phyloP scores from a whole-genome alignment of 2,797 vertebrate species.

The Gambelia wislizenii region DNA sequence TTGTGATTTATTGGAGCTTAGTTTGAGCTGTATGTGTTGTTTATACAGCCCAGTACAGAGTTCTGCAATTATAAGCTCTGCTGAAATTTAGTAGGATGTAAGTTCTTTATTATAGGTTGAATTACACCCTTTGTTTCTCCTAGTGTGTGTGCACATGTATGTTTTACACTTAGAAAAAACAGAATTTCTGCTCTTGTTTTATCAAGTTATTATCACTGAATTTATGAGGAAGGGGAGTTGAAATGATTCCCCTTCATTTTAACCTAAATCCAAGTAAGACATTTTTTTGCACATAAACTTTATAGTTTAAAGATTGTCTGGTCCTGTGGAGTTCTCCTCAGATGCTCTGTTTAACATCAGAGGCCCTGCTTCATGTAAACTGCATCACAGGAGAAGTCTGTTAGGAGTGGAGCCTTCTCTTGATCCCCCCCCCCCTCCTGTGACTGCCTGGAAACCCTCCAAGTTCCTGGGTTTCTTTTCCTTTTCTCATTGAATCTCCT shows the following conservation, averaged over 20 bases:
- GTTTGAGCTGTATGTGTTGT: background rate
- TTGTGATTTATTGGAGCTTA: background rate
- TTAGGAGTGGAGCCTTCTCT: background rate
- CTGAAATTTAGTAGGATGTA: background rate
- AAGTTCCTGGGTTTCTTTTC: background rate
- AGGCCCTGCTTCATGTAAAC: background rate
- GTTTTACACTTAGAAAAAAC: background rate
- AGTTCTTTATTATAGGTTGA: background rate
- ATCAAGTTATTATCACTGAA: background rate
- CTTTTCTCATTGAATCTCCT: slow-evolving; percentile 1
- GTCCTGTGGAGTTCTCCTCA: background rate
- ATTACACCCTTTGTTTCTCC: background rate
- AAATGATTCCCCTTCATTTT: background rate
- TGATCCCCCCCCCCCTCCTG: slow-evolving; percentile 9
- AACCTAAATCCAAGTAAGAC: background rate
- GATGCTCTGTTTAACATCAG: background rate
- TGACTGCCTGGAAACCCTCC: background rate
- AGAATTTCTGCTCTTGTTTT: background rate
- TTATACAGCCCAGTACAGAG: background rate
- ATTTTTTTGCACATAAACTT: background rate
- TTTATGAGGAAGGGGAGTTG: background rate
- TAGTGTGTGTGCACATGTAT: background rate
- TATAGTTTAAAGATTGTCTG: background rate
- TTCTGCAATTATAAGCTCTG: background rate
- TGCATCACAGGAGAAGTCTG: background rate